These are phyloP conservation scores for Bagarius yarrelli DNA, from an alignment of 2,113 vertebrate genomes.

Conservation along the genomic window DNA sequence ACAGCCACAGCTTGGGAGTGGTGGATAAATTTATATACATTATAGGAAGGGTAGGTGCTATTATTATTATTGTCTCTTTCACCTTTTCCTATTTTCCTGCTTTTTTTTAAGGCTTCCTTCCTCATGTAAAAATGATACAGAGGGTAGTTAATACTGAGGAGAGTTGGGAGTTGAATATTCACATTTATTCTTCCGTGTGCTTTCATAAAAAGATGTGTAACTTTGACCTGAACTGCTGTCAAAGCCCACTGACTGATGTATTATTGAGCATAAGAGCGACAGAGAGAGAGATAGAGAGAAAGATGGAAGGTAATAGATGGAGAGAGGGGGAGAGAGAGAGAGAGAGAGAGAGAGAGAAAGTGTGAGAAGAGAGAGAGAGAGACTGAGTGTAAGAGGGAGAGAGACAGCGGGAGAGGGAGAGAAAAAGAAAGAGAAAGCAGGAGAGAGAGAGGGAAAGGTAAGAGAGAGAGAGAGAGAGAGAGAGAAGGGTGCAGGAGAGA, in stretches of 20 bases:
- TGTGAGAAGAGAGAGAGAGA: background rate
- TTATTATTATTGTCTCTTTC: too few relatives aligned
- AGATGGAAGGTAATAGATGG: too few relatives aligned
- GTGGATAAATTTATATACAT: too few relatives aligned
- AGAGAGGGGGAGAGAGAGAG: background rate
- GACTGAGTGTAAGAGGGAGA: background rate
- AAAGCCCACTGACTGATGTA: conserved; percentile 38
- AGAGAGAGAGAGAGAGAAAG: background rate
- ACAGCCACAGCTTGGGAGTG: too few relatives aligned
- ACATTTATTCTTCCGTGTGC: conserved; percentile 67
- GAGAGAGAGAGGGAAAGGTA: background rate
- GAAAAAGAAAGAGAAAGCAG: background rate
- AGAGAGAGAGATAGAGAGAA: background rate
- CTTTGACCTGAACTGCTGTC: conserved; percentile 30
- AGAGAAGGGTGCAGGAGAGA: background rate
- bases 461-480: background rate
- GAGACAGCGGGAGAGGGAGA: background rate
- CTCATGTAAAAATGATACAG: conserved; percentile 96
- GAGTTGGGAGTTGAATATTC: conserved; percentile 90
- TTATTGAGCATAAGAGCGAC: background rate
- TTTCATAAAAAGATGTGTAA: conserved; percentile 35
- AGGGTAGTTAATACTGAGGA: conserved; percentile 87
- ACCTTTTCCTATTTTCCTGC: too few relatives aligned
- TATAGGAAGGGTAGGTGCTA: too few relatives aligned
- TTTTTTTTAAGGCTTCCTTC: conserved; percentile 63